These are phyloP conservation scores for Smithornis capensis DNA, from an alignment of 2,113 vertebrate species.

Conservation along the genomic window DNA sequence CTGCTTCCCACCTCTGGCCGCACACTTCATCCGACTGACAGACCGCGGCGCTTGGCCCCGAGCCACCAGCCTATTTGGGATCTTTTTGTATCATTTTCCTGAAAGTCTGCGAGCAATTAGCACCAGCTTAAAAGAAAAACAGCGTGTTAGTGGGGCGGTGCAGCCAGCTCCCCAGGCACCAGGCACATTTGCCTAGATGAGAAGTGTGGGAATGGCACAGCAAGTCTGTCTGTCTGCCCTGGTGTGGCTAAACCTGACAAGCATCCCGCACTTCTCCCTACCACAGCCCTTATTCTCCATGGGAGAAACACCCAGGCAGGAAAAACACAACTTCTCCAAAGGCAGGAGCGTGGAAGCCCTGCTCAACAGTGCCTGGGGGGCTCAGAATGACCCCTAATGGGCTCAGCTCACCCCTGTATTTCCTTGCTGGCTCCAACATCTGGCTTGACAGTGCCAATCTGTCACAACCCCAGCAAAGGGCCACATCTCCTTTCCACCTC, in stretches of 20 bases:
- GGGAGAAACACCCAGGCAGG: not conserved
- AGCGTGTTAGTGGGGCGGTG: not conserved
- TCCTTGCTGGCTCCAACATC: not conserved
- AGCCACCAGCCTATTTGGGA: not conserved
- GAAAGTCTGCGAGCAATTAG: constrained; percentile 41
- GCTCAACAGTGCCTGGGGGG: too few species aligned
- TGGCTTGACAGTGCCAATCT: not conserved
- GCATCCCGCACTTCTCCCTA: not conserved
- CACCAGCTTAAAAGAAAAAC: not conserved
- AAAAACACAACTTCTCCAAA: not conserved
- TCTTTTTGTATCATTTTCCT: constrained; percentile 11
- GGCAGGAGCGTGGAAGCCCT: not conserved
- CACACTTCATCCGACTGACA: not conserved
- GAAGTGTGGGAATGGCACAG: not conserved
- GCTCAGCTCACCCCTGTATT: fast-evolving
- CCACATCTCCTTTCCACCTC: fast-evolving
- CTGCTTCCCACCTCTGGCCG: not conserved
- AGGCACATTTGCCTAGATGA: constrained; percentile 40
- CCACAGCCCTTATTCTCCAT: fast-evolving
- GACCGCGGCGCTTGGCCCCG: not conserved
- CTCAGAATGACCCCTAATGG: not conserved
- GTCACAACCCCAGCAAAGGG: not conserved
- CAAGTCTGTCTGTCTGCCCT: not conserved
- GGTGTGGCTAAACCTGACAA: fast-evolving
- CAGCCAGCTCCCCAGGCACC: constrained; percentile 11